These are phyloP conservation scores for Hypotaenidia okinawae DNA, from an alignment of 2,797 vertebrate genomes.

Conservation along the genomic window DNA sequence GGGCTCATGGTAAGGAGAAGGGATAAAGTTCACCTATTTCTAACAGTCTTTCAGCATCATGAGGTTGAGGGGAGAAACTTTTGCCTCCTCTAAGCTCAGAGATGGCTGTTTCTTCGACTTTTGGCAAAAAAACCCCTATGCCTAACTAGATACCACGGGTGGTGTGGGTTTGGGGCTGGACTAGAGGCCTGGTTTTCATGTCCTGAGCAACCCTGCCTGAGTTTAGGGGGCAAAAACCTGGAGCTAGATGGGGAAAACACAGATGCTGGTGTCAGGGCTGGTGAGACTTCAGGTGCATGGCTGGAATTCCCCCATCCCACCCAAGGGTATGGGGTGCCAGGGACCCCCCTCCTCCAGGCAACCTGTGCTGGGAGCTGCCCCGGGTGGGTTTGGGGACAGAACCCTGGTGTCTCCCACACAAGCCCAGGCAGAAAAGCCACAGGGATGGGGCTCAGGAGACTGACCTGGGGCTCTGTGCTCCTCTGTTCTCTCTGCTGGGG, in stretches of 20 bases:
- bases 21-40: neutral
- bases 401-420: accelerated
- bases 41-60: accelerated
- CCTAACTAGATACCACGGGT: accelerated
- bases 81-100: neutral
- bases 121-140: neutral
- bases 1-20: neutral
- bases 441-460: neutral
- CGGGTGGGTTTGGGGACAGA: neutral
- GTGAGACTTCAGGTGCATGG: neutral
- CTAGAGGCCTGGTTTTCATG: neutral
- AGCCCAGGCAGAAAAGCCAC: neutral
- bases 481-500: accelerated
- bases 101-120: neutral
- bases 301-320: neutral
- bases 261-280: accelerated
- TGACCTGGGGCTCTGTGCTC: neutral
- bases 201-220: neutral
- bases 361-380: neutral
- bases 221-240: accelerated
- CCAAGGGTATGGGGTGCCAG: neutral
- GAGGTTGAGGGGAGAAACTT: neutral
- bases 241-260: neutral
- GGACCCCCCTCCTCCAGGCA: neutral
- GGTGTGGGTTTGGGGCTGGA: neutral